Evolutionary conservation across 2,888 invertebrate species (phyloP).

Genomic region (Nematopogon swammerdamellus): DNA sequence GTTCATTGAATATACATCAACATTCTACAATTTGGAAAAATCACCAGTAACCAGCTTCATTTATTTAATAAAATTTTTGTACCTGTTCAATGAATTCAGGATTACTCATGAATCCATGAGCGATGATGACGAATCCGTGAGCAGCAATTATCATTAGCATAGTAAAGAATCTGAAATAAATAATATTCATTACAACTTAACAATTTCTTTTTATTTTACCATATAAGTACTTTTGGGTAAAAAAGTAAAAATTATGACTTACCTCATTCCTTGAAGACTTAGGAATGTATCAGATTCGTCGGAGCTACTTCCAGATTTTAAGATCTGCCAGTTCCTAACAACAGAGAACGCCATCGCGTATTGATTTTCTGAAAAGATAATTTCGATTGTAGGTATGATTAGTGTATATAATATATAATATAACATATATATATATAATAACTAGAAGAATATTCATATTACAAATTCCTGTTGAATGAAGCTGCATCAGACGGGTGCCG

Average conservation of each 20-base stretch:
- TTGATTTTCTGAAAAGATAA: conserved; percentile 24
- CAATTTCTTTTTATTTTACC: no score
- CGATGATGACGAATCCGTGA: conserved; percentile 48
- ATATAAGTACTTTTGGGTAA: no score
- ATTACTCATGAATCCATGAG: conserved; percentile 46
- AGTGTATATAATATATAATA: no score
- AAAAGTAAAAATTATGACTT: no score
- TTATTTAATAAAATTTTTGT: no score
- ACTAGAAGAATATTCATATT: no score
- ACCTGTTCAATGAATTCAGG: conserved; percentile 47
- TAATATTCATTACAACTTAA: background rate
- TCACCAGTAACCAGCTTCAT: no score
- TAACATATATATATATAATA: no score
- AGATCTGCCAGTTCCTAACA: conserved; percentile 46
- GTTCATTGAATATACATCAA: no score
- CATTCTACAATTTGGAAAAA: no score
- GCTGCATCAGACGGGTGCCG: no score
- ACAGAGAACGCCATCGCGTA: conserved; percentile 39
- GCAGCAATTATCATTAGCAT: conserved; percentile 50
- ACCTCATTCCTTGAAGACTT: background rate
- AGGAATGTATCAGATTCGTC: conserved; percentile 21
- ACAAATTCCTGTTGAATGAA: no score
- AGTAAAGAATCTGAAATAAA: conserved; percentile 31
- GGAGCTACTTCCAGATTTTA: conserved; percentile 41
- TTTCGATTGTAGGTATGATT: background rate